Evolutionary conservation across 2,113 vertebrate genomes (phyloP).

Genomic region (Cyphotilapia sp.): DNA sequence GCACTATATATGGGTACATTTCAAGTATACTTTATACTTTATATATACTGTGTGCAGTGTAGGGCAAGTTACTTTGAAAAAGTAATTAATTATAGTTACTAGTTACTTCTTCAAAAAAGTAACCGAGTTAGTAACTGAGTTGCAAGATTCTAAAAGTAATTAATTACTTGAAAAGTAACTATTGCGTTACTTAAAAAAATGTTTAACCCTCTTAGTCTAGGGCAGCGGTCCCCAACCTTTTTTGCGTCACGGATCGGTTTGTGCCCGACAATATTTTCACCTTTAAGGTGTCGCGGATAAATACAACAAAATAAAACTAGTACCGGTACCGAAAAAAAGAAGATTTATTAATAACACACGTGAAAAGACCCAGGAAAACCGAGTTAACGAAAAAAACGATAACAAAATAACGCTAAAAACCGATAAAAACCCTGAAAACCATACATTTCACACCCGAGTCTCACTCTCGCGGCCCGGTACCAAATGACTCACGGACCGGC

Average conservation of each 20-base stretch:
- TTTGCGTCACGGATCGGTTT: neutral
- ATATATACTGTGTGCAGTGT: neutral
- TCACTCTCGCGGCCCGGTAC: rapidly evolving
- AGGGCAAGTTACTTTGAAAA: neutral
- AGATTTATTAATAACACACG: neutral
- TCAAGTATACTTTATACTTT: neutral
- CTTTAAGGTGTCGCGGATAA: neutral
- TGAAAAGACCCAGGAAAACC: rapidly evolving
- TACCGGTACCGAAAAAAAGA: neutral
- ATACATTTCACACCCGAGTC: neutral
- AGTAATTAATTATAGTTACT: neutral
- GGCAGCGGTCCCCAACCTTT: neutral
- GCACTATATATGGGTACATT: neutral
- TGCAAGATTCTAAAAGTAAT: neutral
- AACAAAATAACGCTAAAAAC: neutral
- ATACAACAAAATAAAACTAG: neutral
- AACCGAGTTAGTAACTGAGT: neutral
- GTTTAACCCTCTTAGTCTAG: neutral
- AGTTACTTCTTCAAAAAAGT: neutral
- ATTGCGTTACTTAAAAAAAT: neutral
- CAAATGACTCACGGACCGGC: rapidly evolving
- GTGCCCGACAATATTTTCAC: neutral
- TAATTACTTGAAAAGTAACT: neutral
- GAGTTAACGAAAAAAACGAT: rapidly evolving
- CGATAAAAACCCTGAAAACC: neutral